These are phyloP conservation scores for Denticeps clupeoides DNA, from an alignment of 2,797 vertebrate species.

Conservation along the genomic window DNA sequence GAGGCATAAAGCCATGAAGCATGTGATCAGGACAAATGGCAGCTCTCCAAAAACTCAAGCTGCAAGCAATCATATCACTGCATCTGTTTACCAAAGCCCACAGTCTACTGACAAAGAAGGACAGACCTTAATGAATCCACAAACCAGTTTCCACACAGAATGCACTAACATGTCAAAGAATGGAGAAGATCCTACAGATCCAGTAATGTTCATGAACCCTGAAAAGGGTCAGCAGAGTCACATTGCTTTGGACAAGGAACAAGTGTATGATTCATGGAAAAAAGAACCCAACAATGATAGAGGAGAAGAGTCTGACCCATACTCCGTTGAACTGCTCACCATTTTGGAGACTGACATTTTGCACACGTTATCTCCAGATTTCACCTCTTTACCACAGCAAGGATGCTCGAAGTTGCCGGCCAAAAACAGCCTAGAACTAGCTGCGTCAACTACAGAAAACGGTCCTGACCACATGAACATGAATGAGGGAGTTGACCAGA, in stretches of 20 bases:
- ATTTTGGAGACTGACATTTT: constrained; percentile 55
- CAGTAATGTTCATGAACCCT: no score
- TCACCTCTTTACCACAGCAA: constrained; percentile 40
- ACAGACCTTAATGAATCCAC: constrained; percentile 27
- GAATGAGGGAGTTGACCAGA: constrained; percentile 30
- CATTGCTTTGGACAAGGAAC: not conserved
- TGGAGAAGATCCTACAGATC: constrained; percentile 33
- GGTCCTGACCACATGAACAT: constrained; percentile 26
- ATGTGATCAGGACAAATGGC: constrained; percentile 52
- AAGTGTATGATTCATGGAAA: no score
- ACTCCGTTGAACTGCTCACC: constrained; percentile 50
- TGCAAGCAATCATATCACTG: constrained; percentile 36
- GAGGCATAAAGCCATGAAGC: constrained; percentile 89
- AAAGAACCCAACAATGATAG: constrained; percentile 27
- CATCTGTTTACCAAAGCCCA: constrained; percentile 42
- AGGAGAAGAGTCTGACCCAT: constrained; percentile 33
- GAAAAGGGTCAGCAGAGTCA: no score
- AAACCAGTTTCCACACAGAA: constrained; percentile 33
- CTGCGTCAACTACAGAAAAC: constrained; percentile 19
- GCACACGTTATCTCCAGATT: constrained; percentile 48
- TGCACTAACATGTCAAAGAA: constrained; percentile 33
- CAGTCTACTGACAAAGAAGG: constrained; percentile 41
- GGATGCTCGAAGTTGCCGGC: constrained; percentile 31
- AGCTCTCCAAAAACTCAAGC: constrained; percentile 27
- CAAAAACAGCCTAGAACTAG: no score